phyloP scores from a whole-genome alignment of 2,797 vertebrate genomes.

The Molothrus ater region DNA sequence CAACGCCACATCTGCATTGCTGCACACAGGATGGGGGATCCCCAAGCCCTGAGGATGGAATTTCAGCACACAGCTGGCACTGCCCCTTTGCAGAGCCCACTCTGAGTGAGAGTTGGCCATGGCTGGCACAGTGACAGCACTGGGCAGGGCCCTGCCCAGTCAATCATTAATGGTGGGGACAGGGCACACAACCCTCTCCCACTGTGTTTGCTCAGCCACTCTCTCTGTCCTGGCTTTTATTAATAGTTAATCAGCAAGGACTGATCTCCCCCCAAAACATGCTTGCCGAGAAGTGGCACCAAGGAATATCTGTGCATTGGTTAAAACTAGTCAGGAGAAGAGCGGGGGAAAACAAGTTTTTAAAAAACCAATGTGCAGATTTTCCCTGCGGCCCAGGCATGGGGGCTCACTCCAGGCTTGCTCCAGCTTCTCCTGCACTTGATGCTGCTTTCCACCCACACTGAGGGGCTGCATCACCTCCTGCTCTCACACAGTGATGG shows the following conservation, averaged over 20 bases:
- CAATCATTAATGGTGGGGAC: not conserved
- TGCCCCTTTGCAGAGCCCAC: fast-evolving
- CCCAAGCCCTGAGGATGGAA: not conserved
- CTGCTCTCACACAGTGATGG: fast-evolving
- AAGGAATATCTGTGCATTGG: not conserved
- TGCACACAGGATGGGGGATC: fast-evolving
- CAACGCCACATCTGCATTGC: fast-evolving
- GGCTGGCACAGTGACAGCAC: not conserved
- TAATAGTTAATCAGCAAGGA: slow-evolving; percentile 16
- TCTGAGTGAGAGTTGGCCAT: fast-evolving
- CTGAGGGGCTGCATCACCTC: not conserved
- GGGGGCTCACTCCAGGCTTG: not conserved
- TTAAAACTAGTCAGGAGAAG: not conserved
- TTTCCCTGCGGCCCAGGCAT: fast-evolving
- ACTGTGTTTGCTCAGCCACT: fast-evolving
- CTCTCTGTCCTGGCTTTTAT: not conserved
- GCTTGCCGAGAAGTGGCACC: not conserved
- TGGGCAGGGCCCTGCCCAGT: not conserved
- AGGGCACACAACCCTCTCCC: not conserved
- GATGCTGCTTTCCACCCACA: fast-evolving
- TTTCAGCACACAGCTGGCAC: not conserved
- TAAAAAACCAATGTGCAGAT: not conserved
- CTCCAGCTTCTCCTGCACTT: not conserved
- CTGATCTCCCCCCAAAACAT: not conserved
- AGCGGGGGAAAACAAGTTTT: not conserved